Conservation (phyloP, 1,140 invertebrate species). For the Dendroctonus valens region DNA sequence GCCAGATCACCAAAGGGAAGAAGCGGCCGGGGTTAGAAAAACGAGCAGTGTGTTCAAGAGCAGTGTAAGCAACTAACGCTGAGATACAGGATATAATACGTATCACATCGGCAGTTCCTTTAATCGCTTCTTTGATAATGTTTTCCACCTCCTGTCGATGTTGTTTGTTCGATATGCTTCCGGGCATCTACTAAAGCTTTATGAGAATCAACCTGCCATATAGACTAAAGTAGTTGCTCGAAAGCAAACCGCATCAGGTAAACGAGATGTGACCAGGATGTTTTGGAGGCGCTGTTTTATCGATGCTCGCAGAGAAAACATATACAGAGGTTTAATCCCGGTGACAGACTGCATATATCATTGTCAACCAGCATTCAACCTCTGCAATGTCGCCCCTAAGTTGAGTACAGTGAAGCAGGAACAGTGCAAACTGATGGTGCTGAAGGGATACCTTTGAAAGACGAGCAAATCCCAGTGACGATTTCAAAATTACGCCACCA, state of each 20-base stretch:
- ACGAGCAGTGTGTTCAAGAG: too few species aligned
- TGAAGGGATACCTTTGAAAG: not conserved
- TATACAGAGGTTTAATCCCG: slow-evolving; percentile 14
- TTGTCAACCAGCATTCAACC: slow-evolving; percentile 5
- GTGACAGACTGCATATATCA: slow-evolving; percentile 8
- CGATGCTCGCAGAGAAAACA: not conserved
- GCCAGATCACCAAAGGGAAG: slow-evolving; percentile 61
- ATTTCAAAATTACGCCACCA: not conserved
- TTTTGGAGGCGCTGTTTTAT: too few species aligned
- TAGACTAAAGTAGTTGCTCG: not conserved
- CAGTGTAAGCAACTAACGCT: not conserved
- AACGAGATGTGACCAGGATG: too few species aligned
- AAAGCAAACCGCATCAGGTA: not conserved
- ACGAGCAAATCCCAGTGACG: slow-evolving; percentile 16
- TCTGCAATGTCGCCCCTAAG: slow-evolving; percentile 1
- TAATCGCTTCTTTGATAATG: slow-evolving; percentile 4
- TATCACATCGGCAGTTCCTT: slow-evolving; percentile 25
- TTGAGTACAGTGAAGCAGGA: too few species aligned
- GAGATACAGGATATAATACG: slow-evolving; percentile 1
- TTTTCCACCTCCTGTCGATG: not conserved
- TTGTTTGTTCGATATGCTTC: not conserved
- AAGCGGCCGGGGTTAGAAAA: slow-evolving; percentile 16
- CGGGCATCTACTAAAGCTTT: slow-evolving; percentile 3
- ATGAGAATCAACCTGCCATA: not conserved
- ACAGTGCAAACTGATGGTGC: not conserved